Evolutionary conservation across 2,888 invertebrate species (phyloP).

Genomic region (Phrixothrix hirtus): DNA sequence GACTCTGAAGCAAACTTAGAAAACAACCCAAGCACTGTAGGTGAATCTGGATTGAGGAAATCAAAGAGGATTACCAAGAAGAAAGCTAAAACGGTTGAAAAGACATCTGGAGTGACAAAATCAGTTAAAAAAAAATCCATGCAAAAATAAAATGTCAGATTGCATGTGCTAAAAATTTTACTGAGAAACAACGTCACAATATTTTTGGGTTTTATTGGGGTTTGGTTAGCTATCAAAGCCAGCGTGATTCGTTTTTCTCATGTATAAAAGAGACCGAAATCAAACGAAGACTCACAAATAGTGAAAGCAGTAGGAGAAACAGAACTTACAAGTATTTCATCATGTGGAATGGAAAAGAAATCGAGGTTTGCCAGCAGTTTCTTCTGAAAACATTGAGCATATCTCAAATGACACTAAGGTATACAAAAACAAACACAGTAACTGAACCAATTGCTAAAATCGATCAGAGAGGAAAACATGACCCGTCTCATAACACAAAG

Average conservation of each 20-base stretch:
- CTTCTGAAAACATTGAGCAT: conserved; percentile 8
- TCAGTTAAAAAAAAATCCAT: too few relatives aligned
- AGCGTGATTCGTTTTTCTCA: conserved; percentile 4
- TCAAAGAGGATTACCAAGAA: too few relatives aligned
- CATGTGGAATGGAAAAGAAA: not conserved
- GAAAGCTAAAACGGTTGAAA: too few relatives aligned
- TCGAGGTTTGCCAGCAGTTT: conserved; percentile 9
- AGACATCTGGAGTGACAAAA: too few relatives aligned
- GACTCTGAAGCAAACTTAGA: too few relatives aligned
- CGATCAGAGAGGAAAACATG: conserved; percentile 3
- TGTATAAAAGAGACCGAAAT: conserved; percentile 2
- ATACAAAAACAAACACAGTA: conserved; percentile 2
- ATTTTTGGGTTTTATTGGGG: conserved; percentile 6
- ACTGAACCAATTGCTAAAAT: conserved; percentile 2
- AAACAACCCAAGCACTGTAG: too few relatives aligned
- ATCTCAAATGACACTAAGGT: conserved; percentile 6
- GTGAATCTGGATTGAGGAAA: too few relatives aligned
- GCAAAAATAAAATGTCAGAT: not conserved
- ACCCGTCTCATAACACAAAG: conserved; percentile 4
- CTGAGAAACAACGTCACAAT: not conserved
- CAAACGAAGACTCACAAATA: conserved; percentile 1
- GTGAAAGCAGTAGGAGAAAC: not conserved
- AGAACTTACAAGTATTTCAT: conserved; percentile 6
- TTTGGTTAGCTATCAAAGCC: not conserved
- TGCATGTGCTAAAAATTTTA: not conserved